Percentiles rank a stretch among this genome's conserved stretches.
These are phyloP conservation scores for Amniataba percoides DNA, from an alignment of 2,797 vertebrate species.

Conservation along the genomic window DNA sequence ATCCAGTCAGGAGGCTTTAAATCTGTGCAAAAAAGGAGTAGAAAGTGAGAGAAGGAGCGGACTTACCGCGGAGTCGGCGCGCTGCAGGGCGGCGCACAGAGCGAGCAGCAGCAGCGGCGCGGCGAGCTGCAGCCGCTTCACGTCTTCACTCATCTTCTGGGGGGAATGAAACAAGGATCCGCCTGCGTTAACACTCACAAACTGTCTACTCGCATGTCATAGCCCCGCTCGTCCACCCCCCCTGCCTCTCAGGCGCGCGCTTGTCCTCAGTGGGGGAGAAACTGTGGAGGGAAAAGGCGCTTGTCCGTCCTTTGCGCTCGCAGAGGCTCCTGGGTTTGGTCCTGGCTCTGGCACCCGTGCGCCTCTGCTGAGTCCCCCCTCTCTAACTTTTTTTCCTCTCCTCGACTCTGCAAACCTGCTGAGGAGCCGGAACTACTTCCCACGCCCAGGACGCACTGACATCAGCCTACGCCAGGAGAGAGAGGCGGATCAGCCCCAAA, in stretches of 20 bases:
- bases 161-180: conserved; percentile 68
- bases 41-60: neutral
- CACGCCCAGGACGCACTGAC: conserved; percentile 49
- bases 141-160: conserved; percentile 78
- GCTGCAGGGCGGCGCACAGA: conserved; percentile 77
- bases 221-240: conserved; percentile 24
- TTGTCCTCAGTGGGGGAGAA: conserved; percentile 16
- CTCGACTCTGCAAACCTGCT: conserved; percentile 80
- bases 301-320: conserved; percentile 52
- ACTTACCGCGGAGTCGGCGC: conserved; percentile 84
- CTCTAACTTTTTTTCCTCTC: conserved; percentile 78
- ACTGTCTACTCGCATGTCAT: conserved; percentile 64
- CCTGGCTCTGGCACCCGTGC: conserved; percentile 77
- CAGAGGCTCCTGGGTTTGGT: conserved; percentile 64
- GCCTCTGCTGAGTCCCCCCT: conserved; percentile 76
- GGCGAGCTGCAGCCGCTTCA: conserved; percentile 73
- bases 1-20: neutral
- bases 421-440: conserved; percentile 80
- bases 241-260: conserved; percentile 15
- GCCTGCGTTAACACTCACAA: conserved; percentile 72
- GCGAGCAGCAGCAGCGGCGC: conserved; percentile 74
- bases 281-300: neutral
- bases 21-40: neutral
- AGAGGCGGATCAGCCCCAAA: neutral
- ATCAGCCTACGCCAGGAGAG: conserved; percentile 20